A percentile compares a stretch with the other conserved stretches of the same genome.
phyloP scores from a whole-genome alignment of 1,140 invertebrate species.

The Temnothorax longispinosus region DNA sequence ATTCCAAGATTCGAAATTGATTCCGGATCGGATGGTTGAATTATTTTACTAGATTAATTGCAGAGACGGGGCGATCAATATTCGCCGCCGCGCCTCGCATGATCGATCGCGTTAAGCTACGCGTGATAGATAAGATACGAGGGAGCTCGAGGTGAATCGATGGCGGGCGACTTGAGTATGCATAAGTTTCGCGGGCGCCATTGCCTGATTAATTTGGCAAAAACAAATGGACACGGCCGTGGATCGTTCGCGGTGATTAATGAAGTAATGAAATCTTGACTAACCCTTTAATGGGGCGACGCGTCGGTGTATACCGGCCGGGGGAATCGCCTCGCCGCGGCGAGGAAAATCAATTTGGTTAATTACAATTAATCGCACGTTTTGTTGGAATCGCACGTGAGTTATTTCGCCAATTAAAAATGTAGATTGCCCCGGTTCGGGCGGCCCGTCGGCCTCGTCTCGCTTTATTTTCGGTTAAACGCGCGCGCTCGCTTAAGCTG shows the following conservation, averaged over 20 bases:
- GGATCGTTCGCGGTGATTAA: conserved; percentile 57
- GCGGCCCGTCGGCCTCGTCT: conserved; percentile 21
- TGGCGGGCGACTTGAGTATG: conserved; percentile 36
- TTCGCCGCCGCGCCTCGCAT: neutral
- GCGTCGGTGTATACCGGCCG: neutral
- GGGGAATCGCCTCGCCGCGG: neutral
- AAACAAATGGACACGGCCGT: conserved; percentile 54
- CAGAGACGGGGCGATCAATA: conserved; percentile 21
- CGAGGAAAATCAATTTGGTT: conserved; percentile 52
- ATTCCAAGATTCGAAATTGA: conserved; percentile 10
- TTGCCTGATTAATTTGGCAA: conserved; percentile 58
- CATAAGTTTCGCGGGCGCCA: conserved; percentile 45
- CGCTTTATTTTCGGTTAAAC: conserved; percentile 50
- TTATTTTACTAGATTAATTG: conserved; percentile 43
- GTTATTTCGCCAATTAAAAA: conserved; percentile 53
- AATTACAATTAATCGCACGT: conserved; percentile 49
- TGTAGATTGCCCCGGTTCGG: conserved; percentile 22
- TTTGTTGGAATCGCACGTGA: conserved; percentile 24
- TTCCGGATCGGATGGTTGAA: neutral
- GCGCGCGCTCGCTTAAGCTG: conserved; percentile 21
- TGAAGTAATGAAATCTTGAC: conserved; percentile 62
- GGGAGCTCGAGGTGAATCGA: conserved; percentile 35
- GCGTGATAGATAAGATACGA: conserved; percentile 47
- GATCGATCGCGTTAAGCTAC: conserved; percentile 42
- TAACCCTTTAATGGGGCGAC: conserved; percentile 55